Evolutionary conservation across 2,113 vertebrate species (phyloP).

Genomic region (Enhydra lutris): DNA sequence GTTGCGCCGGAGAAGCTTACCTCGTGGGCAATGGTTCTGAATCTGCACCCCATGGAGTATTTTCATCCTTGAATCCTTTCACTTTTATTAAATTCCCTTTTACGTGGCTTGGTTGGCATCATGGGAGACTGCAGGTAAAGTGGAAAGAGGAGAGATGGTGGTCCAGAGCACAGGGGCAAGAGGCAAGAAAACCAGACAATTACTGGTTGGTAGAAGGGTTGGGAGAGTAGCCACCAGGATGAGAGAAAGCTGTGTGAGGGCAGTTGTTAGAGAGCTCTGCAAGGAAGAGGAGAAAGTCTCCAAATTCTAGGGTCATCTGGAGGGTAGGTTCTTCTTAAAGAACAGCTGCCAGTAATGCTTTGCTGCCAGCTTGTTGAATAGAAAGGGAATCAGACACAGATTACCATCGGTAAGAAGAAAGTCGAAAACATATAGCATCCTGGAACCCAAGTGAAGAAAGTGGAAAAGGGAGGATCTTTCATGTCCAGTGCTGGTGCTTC

Average conservation of each 20-base stretch:
- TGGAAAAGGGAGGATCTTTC: not conserved
- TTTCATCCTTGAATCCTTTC: not conserved
- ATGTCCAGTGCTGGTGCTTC: not conserved
- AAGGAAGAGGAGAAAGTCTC: not conserved
- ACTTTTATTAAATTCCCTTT: not conserved
- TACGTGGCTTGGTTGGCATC: not conserved
- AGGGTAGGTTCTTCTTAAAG: not conserved
- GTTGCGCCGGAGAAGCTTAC: rapidly evolving
- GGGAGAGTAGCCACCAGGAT: not conserved
- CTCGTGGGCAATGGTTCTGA: not conserved
- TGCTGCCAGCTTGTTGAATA: not conserved
- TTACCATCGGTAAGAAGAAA: not conserved
- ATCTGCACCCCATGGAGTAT: not conserved
- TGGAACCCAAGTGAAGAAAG: not conserved
- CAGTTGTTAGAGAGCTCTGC: not conserved
- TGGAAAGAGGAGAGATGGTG: not conserved
- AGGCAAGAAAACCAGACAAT: not conserved
- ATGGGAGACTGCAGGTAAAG: not conserved
- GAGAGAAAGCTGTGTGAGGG: not conserved
- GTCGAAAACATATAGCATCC: not conserved
- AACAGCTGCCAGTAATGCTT: not conserved
- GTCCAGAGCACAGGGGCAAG: not conserved
- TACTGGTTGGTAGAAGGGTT: too few species aligned
- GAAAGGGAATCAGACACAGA: not conserved
- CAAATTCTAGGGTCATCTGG: not conserved